Evolutionary conservation across 2,888 invertebrate species (phyloP).

Genomic region (Drosophila tanythrix): DNA sequence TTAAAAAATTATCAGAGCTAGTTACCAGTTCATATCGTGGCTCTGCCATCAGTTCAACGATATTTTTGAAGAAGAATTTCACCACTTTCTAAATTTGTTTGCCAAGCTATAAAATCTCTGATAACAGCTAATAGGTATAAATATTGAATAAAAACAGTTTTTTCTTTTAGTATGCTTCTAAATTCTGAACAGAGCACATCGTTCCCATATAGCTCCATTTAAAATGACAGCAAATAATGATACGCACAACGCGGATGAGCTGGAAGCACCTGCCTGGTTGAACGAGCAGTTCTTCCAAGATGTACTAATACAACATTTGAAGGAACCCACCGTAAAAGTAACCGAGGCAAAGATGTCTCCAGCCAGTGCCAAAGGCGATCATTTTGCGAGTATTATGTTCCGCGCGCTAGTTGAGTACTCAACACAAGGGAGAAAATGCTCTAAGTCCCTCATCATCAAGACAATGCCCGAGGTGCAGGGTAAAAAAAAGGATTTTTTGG

Average conservation of each 20-base stretch:
- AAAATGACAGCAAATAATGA: slow-evolving; percentile 25
- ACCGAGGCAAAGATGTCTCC: slow-evolving; percentile 42
- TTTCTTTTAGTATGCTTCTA: slow-evolving; percentile 9
- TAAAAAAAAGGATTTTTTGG: slow-evolving; percentile 66
- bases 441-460: slow-evolving; percentile 69
- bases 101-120: slow-evolving; percentile 3
- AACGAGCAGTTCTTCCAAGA: slow-evolving; percentile 24
- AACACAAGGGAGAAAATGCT: slow-evolving; percentile 40
- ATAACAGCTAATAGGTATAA: slow-evolving; percentile 5
- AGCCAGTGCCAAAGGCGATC: slow-evolving; percentile 66
- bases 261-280: slow-evolving; percentile 37
- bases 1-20: neutral
- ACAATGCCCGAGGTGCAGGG: slow-evolving; percentile 73
- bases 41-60: slow-evolving; percentile 19
- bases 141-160: neutral
- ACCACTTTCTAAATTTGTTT: slow-evolving; percentile 3
- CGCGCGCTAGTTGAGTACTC: slow-evolving; percentile 48
- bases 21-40: neutral
- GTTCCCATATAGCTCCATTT: neutral
- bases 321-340: slow-evolving; percentile 36
- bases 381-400: slow-evolving; percentile 75
- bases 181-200: neutral
- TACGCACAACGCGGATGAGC: slow-evolving; percentile 32
- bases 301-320: slow-evolving; percentile 6
- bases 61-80: neutral